Conservation (phyloP, 2,797 vertebrate genomes). For the Argentina silus region DNA sequence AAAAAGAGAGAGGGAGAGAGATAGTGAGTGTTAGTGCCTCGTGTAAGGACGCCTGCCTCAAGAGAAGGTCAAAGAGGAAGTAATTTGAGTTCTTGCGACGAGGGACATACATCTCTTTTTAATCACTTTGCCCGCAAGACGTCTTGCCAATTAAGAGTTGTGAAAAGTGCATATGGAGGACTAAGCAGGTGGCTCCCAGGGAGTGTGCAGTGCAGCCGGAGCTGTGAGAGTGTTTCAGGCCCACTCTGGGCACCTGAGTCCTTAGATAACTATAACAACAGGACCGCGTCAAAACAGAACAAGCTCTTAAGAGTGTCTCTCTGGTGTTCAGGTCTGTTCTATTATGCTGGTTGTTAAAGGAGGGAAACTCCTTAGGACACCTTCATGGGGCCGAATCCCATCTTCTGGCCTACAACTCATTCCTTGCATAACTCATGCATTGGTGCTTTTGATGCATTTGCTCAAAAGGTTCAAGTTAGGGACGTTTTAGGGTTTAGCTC, state of each 20-base stretch:
- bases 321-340: not conserved
- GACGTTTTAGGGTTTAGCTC: too few species aligned
- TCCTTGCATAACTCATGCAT: not conserved
- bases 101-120: conserved; percentile 47
- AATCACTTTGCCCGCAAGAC: conserved; percentile 54
- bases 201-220: not conserved
- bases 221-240: not conserved
- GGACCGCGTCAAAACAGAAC: not conserved
- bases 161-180: conserved; percentile 34
- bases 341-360: too few species aligned
- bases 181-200: not conserved
- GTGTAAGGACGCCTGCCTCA: conserved; percentile 16
- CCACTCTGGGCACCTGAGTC: not conserved
- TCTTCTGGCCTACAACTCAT: not conserved
- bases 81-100: conserved; percentile 37
- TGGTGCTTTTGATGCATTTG: not conserved
- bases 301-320: conserved; percentile 14
- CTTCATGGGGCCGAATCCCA: too few species aligned
- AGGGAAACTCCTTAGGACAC: too few species aligned
- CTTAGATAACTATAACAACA: conserved; percentile 15
- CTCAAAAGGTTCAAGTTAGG: too few species aligned
- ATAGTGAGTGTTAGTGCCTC: conserved; percentile 8
- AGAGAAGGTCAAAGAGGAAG: conserved; percentile 49
- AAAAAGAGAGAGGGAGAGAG: conserved; percentile 25
- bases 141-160: conserved; percentile 43